These are phyloP conservation scores for Platygyra sinensis DNA, from an alignment of 64 coral and sea anemone genomes.

Conservation along the genomic window DNA sequence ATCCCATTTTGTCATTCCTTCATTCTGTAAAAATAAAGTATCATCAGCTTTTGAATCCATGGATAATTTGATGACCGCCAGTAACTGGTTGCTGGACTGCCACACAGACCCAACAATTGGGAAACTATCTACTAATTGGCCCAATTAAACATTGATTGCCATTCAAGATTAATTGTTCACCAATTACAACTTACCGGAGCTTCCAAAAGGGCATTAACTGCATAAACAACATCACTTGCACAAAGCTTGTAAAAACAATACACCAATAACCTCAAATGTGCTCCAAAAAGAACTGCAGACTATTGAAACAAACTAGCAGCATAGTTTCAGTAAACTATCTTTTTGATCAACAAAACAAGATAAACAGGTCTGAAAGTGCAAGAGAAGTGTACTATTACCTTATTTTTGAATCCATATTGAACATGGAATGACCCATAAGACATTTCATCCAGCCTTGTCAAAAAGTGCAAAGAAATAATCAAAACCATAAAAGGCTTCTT, in stretches of 20 bases:
- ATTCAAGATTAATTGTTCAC: too few relatives aligned
- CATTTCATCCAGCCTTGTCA: slow-evolving; percentile 86
- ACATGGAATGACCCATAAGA: slow-evolving; percentile 94
- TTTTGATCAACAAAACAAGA: neutral
- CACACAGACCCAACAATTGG: too few relatives aligned
- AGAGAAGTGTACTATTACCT: slow-evolving; percentile 53
- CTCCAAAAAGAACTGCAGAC: neutral
- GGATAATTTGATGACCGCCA: neutral
- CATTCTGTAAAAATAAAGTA: slow-evolving; percentile 26
- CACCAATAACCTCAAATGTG: neutral
- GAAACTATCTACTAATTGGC: too few relatives aligned
- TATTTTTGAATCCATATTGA: slow-evolving; percentile 94
- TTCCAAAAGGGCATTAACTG: slow-evolving; percentile 64
- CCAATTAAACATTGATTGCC: too few relatives aligned
- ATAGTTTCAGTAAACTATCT: too few relatives aligned
- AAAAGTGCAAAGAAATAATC: neutral
- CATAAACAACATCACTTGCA: slow-evolving; percentile 66
- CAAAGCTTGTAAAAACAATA: slow-evolving; percentile 38
- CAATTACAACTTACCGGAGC: slow-evolving; percentile 37
- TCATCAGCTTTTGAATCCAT: neutral
- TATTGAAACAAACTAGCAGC: too few relatives aligned
- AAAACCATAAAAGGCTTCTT: neutral
- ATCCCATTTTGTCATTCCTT: slow-evolving; percentile 76
- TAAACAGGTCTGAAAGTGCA: neutral
- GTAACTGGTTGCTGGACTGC: too few relatives aligned